Percentiles rank a stretch among this genome's conserved stretches.
phyloP scores from a whole-genome alignment of 1,140 invertebrate genomes.

The Trigoniulus corallinus region DNA sequence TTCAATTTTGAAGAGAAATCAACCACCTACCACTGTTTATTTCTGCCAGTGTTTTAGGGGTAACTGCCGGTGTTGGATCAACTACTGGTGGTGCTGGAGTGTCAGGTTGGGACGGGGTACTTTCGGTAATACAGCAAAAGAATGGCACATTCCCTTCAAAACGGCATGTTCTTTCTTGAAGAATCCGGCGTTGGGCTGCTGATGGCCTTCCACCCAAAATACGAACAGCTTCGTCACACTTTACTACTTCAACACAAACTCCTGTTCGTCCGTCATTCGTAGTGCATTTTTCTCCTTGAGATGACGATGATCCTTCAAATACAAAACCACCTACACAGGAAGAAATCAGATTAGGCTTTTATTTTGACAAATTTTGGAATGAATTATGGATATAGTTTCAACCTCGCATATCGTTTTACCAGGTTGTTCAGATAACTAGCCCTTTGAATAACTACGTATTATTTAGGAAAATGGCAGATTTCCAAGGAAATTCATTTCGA shows the following conservation, averaged over 20 bases:
- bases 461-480: no score
- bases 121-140: not conserved
- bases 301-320: not conserved
- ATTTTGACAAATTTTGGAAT: no score
- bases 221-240: not conserved
- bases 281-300: not conserved
- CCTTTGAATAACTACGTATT: no score
- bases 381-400: no score
- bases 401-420: no score
- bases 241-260: not conserved
- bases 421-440: no score
- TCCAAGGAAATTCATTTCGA: no score
- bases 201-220: not conserved
- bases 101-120: not conserved
- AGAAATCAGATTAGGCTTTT: no score
- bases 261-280: not conserved
- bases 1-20: not conserved
- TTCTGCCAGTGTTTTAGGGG: not conserved
- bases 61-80: not conserved
- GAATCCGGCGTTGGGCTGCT: not conserved
- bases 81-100: not conserved
- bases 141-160: not conserved
- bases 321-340: no score
- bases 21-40: not conserved
- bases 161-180: not conserved